phyloP scores from a whole-genome alignment of 2,888 invertebrate species.

The Melinaea menophilus region DNA sequence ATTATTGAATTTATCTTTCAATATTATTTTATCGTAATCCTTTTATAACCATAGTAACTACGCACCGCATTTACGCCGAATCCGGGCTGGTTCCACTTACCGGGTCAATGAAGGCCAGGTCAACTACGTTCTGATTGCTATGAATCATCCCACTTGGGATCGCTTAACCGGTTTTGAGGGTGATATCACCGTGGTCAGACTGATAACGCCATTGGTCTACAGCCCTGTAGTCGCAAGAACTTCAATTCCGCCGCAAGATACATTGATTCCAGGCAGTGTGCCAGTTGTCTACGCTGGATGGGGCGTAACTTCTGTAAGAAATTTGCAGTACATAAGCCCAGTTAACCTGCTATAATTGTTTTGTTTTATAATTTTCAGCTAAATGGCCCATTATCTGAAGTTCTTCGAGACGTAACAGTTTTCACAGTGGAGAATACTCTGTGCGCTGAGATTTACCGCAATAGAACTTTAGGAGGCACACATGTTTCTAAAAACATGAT shows the following conservation, averaged over 20 bases:
- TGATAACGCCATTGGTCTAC: constrained; percentile 34
- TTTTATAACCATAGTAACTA: constrained; percentile 35
- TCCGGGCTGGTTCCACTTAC: constrained; percentile 51
- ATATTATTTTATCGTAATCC: too few relatives aligned
- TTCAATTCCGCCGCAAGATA: constrained; percentile 35
- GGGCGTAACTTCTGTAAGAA: constrained; percentile 46
- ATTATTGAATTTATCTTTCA: too few relatives aligned
- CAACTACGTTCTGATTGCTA: constrained; percentile 28
- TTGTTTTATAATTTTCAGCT: constrained; percentile 13
- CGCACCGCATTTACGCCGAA: constrained; percentile 39
- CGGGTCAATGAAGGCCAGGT: constrained; percentile 50
- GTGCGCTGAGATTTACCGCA: constrained; percentile 51
- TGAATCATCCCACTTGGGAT: constrained; percentile 47
- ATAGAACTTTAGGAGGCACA: constrained; percentile 34
- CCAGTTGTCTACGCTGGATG: constrained; percentile 50
- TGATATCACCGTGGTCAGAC: constrained; percentile 46
- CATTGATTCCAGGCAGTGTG: constrained; percentile 35
- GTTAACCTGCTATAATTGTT: too few relatives aligned
- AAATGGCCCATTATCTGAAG: constrained; percentile 35
- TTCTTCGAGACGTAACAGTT: constrained; percentile 42
- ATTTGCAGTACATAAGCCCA: neutral
- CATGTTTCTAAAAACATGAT: constrained; percentile 53
- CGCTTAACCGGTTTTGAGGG: constrained; percentile 34
- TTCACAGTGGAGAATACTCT: constrained; percentile 48
- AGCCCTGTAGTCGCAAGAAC: constrained; percentile 37